These are phyloP conservation scores for Hirtodrosophila alboralis DNA, from an alignment of 2,888 invertebrate genomes.

Conservation along the genomic window DNA sequence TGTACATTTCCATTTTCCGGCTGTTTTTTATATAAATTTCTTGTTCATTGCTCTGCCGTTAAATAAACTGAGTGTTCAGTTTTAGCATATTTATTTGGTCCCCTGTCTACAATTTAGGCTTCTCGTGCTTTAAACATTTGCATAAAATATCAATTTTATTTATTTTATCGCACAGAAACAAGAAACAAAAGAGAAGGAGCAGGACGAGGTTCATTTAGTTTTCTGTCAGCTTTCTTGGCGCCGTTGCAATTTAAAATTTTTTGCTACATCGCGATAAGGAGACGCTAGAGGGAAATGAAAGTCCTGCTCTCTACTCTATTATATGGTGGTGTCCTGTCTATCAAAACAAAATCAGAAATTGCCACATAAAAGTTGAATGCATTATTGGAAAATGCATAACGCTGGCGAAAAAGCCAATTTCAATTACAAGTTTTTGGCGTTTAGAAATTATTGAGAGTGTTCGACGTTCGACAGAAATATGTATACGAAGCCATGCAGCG, in stretches of 20 bases:
- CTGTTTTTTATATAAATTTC: no score
- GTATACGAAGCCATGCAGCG: conserved; percentile 21
- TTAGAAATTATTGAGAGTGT: conserved; percentile 37
- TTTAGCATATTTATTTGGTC: conserved; percentile 45
- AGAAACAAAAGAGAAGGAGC: conserved; percentile 19
- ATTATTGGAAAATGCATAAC: conserved; percentile 29
- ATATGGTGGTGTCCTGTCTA: conserved; percentile 2
- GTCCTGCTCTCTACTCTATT: no score
- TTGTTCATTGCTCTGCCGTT: conserved; percentile 10
- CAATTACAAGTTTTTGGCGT: conserved; percentile 38
- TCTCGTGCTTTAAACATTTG: conserved; percentile 49
- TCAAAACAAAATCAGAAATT: conserved; percentile 4
- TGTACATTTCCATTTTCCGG: conserved; percentile 1
- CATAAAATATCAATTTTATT: conserved; percentile 77
- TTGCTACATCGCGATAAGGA: conserved; percentile 27
- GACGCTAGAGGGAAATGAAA: background rate
- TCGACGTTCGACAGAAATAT: conserved; percentile 2
- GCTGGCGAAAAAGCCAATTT: conserved; percentile 38
- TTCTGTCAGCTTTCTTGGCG: conserved; percentile 45
- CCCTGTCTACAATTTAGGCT: conserved; percentile 32
- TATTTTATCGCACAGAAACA: conserved; percentile 64
- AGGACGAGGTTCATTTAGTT: conserved; percentile 46
- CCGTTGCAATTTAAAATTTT: conserved; percentile 51
- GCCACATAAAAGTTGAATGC: conserved; percentile 17
- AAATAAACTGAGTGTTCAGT: conserved; percentile 27